phyloP scores from a whole-genome alignment of 2,113 vertebrate species.

The Chaenocephalus aceratus region DNA sequence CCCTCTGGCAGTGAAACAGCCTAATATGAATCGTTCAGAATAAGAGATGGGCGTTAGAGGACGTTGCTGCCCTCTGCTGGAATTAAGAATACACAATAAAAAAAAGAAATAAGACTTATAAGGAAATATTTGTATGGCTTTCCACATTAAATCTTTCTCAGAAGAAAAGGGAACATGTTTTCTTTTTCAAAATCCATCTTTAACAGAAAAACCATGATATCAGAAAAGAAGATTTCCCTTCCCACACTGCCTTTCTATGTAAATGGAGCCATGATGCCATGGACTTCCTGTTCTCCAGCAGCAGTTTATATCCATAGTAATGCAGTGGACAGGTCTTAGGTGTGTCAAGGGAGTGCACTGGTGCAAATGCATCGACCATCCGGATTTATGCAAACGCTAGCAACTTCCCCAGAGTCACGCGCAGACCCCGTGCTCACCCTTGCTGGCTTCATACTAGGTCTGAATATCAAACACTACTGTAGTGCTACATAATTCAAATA shows the following conservation, averaged over 20 bases:
- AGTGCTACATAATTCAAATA: conserved; percentile 65
- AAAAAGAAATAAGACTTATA: neutral
- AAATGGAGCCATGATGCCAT: conserved; percentile 14
- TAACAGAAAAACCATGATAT: neutral
- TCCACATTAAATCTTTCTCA: neutral
- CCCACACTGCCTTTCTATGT: neutral
- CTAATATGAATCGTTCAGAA: neutral
- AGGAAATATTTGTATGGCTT: neutral
- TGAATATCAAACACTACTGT: conserved; percentile 57
- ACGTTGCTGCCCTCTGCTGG: conserved; percentile 72
- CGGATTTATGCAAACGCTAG: conserved; percentile 54
- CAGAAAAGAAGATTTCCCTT: neutral
- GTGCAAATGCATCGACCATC: conserved; percentile 39
- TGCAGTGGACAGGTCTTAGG: conserved; percentile 5
- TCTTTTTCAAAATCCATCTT: neutral
- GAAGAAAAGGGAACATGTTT: too few species aligned
- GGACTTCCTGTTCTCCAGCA: conserved; percentile 1
- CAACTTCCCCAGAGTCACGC: conserved; percentile 55
- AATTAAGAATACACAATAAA: neutral
- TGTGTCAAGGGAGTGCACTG: neutral
- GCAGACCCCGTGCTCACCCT: conserved; percentile 7
- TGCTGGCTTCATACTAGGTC: conserved; percentile 26
- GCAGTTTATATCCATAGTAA: conserved; percentile 15
- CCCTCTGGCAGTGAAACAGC: neutral
- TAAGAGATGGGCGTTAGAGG: conserved; percentile 3